Base-by-base conservation (phyloP, 2,113 vertebrate genomes). In the Cebus imitator region DNA sequence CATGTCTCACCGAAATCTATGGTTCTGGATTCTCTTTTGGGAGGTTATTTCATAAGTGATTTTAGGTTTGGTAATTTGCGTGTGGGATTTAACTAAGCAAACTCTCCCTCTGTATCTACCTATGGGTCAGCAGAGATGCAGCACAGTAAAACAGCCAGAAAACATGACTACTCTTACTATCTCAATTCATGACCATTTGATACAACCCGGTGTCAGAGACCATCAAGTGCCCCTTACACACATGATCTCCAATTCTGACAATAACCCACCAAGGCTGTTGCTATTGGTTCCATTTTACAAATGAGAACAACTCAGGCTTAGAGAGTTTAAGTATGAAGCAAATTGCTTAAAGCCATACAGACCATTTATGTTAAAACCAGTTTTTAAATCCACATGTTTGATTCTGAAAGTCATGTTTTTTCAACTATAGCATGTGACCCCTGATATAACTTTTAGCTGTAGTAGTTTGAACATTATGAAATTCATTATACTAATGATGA, bases 381-480 rank as follows among this genome's bases (percentile, higher is more conserved):
- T 18, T 64, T 58, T 83, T 58, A 82, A 80, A 72, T n/a, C 32
- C 27, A 87, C 8, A 48, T 80, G 9, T 61, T 50, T 43, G 32
- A 87, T 40, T 94, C 70, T 27, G 81, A 90, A 92, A 95, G 64
- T 14, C 64, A 89, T 45, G 25, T 30, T 84, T 93, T 64, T 48
- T 82, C 35, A 87, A 50, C 58, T 66, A 14, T 6, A 48, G 40
- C 35, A 73, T 12, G 50, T 32, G 10, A 57, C 4, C 6, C 96
- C 30, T 84, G 52, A 37, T 40, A 50, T 45, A 80, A 78, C 45
- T 93, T 90, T 57, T 64, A 72, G 35, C 57, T 92, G 90, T 82
- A 92, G 81, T 66, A 79, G 58, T 97, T 76, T 83, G n/a, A 64
- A 72, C 21, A 81, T 81, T 78, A n/a, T 81, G 27, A 89, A 92